Percentiles rank a stretch among this genome's conserved stretches.
Evolutionary conservation across 2,888 invertebrate genomes (phyloP).

Genomic region (Acanthosoma haemorrhoidale): DNA sequence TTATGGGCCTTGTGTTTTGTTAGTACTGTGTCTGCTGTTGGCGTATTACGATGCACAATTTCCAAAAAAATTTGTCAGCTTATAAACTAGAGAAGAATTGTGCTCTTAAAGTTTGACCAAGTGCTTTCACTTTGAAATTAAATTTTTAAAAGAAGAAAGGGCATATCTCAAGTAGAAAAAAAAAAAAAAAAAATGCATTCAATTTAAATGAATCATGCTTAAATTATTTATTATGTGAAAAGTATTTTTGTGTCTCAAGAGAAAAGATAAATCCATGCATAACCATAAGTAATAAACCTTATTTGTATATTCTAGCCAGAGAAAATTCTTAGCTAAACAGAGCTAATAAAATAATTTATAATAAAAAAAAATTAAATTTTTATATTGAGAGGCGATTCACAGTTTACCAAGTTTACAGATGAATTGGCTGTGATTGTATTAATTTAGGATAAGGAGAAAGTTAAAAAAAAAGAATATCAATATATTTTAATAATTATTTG

Average conservation of each 20-base stretch:
- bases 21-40: conserved; percentile 5
- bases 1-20: conserved; percentile 19
- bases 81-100: conserved; percentile 7
- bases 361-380: too few species aligned
- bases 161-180: conserved; percentile 11
- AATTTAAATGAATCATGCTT: neutral
- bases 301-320: neutral
- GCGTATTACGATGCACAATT: conserved; percentile 5
- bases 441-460: too few species aligned
- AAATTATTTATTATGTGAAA: neutral
- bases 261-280: neutral
- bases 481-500: too few species aligned
- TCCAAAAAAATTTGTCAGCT: neutral
- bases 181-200: conserved; percentile 7
- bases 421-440: too few species aligned
- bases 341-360: too few species aligned
- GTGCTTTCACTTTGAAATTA: conserved; percentile 10
- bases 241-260: neutral
- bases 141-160: conserved; percentile 12
- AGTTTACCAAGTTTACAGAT: too few species aligned
- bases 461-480: too few species aligned
- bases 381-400: too few species aligned
- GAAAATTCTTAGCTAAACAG: neutral
- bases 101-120: conserved; percentile 14
- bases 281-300: neutral